Conservation (phyloP, 2,797 vertebrate species). For the Sebastes iracundus region DNA sequence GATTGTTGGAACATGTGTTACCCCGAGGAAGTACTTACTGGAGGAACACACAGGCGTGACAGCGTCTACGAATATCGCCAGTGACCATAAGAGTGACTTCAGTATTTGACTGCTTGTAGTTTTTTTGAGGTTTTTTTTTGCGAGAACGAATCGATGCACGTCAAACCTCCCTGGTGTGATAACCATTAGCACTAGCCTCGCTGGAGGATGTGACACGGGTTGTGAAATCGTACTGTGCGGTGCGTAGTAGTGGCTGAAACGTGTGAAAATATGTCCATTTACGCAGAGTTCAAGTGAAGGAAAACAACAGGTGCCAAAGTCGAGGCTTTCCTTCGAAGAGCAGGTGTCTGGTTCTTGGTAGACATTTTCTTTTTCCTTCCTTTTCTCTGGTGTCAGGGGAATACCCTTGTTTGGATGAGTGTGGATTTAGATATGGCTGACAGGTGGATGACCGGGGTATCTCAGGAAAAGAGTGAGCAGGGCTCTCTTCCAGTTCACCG, state of each 20-base stretch:
- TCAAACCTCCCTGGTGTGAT: constrained; percentile 64
- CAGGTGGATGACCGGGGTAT: constrained; percentile 57
- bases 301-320: constrained; percentile 63
- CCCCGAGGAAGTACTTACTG: constrained; percentile 57
- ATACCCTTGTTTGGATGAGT: constrained; percentile 43
- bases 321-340: constrained; percentile 35
- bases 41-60: constrained; percentile 53
- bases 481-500: constrained; percentile 47
- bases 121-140: neutral
- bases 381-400: constrained; percentile 21
- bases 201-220: constrained; percentile 51
- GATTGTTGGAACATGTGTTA: constrained; percentile 58
- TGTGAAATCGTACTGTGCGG: constrained; percentile 57
- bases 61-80: constrained; percentile 26
- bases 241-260: constrained; percentile 35
- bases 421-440: constrained; percentile 56
- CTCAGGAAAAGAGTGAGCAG: constrained; percentile 30
- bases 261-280: constrained; percentile 68
- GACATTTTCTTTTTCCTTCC: constrained; percentile 13
- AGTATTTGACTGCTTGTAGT: constrained; percentile 28
- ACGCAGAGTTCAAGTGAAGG: constrained; percentile 36
- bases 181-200: constrained; percentile 66
- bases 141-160: constrained; percentile 56
- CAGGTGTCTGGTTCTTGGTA: constrained; percentile 22
- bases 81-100: constrained; percentile 60